phyloP scores from a whole-genome alignment of 2,797 vertebrate species.

The Lepidocolaptes lacrymiger region DNA sequence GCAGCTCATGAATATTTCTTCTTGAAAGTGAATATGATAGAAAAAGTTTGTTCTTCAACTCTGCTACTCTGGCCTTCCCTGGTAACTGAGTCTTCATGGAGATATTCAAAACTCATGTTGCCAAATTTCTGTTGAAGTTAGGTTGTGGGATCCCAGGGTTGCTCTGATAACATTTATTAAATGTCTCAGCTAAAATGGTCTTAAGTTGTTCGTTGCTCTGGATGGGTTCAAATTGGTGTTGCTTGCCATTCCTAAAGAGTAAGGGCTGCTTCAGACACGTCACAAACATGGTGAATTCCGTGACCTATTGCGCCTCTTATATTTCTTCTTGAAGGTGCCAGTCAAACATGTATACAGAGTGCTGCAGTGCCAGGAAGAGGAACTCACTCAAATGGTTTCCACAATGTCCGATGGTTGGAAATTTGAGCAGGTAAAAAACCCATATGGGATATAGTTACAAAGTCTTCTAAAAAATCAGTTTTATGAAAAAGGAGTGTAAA shows the following conservation, averaged over 20 bases:
- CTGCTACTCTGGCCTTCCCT: neutral
- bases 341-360: slow-evolving; percentile 97
- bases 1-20: neutral
- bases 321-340: slow-evolving; percentile 82
- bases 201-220: neutral
- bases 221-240: neutral
- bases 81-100: neutral
- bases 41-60: neutral
- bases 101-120: neutral
- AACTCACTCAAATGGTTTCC: slow-evolving; percentile 90
- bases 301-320: neutral
- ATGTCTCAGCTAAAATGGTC: neutral
- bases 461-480: neutral
- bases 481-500: neutral
- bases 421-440: slow-evolving; percentile 85
- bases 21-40: neutral
- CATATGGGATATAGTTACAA: neutral
- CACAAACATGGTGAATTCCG: neutral
- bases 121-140: neutral
- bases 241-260: neutral
- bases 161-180: neutral
- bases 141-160: neutral
- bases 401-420: slow-evolving; percentile 92
- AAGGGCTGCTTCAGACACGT: neutral
- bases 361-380: slow-evolving; percentile 94